phyloP scores from a whole-genome alignment of 2,888 invertebrate genomes.

The Drosophila planitibia region DNA sequence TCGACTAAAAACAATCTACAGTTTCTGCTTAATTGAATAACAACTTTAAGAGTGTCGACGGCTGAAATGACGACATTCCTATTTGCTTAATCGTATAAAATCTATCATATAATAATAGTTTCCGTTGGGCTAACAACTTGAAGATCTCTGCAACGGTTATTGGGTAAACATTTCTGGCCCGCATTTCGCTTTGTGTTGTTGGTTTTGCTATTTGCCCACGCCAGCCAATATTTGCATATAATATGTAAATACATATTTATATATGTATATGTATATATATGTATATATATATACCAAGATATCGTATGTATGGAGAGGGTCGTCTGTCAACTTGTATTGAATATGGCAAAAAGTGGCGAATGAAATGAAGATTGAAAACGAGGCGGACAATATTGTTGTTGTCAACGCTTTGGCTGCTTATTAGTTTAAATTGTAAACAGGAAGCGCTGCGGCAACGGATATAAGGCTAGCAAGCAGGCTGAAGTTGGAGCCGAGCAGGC shows the following conservation, averaged over 20 bases:
- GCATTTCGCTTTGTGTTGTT: neutral
- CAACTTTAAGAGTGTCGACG: too few species aligned
- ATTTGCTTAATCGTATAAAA: neutral
- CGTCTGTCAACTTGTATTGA: constrained; percentile 63
- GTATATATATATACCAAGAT: neutral
- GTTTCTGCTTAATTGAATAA: neutral
- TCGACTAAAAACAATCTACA: neutral
- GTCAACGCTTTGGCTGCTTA: constrained; percentile 56
- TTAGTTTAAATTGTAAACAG: constrained; percentile 79
- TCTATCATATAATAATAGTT: constrained; percentile 19
- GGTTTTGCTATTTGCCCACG: constrained; percentile 13
- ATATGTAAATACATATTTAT: constrained; percentile 7
- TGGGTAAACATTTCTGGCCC: constrained; percentile 36
- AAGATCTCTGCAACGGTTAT: constrained; percentile 5
- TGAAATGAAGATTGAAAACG: constrained; percentile 69
- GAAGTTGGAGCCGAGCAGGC: constrained; percentile 1
- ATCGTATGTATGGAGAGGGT: neutral
- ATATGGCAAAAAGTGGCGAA: constrained; percentile 51
- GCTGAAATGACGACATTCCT: neutral
- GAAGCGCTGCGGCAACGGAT: constrained; percentile 76
- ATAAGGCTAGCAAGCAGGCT: constrained; percentile 46
- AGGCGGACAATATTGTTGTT: constrained; percentile 41
- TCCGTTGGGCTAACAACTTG: constrained; percentile 19
- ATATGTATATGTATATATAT: neutral
- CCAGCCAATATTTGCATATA: constrained; percentile 43